Percentiles rank a stretch among this genome's conserved stretches.
phyloP scores from a whole-genome alignment of 2,113 vertebrate species.

The Corydoras maculifer region DNA sequence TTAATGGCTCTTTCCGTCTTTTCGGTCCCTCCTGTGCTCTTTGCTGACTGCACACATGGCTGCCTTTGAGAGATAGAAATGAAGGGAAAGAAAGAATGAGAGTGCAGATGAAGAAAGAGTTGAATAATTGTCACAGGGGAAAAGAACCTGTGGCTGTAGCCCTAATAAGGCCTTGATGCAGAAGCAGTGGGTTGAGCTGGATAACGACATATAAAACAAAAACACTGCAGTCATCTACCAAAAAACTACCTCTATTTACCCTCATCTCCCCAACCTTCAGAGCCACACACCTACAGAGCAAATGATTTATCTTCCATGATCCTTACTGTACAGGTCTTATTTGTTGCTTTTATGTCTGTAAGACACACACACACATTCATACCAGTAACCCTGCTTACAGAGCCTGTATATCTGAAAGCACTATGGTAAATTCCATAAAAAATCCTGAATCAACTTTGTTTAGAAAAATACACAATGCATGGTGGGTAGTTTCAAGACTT shows the following conservation, averaged over 20 bases:
- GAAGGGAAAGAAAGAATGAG: conserved; percentile 23
- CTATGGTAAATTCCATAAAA: too few species aligned
- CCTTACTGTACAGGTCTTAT: too few species aligned
- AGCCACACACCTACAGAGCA: too few species aligned
- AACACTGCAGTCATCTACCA: neutral
- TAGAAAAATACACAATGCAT: too few species aligned
- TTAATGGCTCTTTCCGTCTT: conserved; percentile 14
- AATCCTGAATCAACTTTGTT: too few species aligned
- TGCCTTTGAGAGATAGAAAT: conserved; percentile 2
- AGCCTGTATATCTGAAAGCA: too few species aligned
- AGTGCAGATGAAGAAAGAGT: conserved; percentile 6
- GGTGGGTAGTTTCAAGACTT: too few species aligned
- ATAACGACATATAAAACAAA: neutral
- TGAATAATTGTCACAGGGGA: neutral
- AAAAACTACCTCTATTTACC: neutral
- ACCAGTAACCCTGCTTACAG: too few species aligned
- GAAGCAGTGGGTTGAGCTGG: neutral
- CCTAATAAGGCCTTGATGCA: neutral
- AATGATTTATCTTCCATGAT: too few species aligned
- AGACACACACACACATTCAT: too few species aligned
- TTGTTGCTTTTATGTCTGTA: too few species aligned
- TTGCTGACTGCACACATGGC: neutral
- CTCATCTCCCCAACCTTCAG: too few species aligned
- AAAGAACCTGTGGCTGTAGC: neutral
- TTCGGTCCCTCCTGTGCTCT: neutral